These are phyloP conservation scores for Ditula angustiorana DNA, from an alignment of 2,888 invertebrate species.

Conservation along the genomic window DNA sequence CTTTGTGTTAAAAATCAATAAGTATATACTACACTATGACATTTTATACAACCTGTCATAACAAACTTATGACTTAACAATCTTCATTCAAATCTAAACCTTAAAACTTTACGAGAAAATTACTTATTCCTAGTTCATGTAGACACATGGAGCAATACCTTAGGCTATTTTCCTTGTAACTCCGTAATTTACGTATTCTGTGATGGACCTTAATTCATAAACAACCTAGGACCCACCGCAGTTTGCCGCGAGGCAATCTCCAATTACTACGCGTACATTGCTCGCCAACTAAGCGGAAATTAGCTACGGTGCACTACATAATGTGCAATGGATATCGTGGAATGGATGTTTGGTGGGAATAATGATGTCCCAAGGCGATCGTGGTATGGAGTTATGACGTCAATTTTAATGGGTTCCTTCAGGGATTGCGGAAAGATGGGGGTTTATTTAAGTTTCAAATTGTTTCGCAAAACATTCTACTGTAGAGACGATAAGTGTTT, in stretches of 20 bases:
- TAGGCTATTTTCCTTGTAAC: conserved; percentile 29
- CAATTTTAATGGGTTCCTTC: conserved; percentile 5
- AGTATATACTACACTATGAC: conserved; percentile 1
- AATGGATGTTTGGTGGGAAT: background rate
- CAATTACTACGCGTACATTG: conserved; percentile 46
- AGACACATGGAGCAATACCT: conserved; percentile 13
- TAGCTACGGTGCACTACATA: background rate
- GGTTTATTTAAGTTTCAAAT: conserved; percentile 15
- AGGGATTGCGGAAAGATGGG: background rate
- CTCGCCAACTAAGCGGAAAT: conserved; percentile 32
- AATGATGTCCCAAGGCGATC: conserved; percentile 23
- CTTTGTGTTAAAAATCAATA: conserved; percentile 31
- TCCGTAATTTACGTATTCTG: conserved; percentile 65
- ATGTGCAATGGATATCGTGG: conserved; percentile 15
- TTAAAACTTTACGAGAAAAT: background rate
- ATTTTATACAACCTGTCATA: conserved; percentile 12
- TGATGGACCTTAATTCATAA: conserved; percentile 45
- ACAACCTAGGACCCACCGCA: conserved; percentile 53
- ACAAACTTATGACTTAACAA: background rate
- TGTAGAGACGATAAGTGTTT: background rate
- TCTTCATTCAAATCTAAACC: background rate
- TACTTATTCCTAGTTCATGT: background rate
- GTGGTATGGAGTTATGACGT: conserved; percentile 31
- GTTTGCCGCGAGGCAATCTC: conserved; percentile 51
- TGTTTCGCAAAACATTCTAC: background rate